Evolutionary conservation across 2,113 vertebrate genomes (phyloP).

Genomic region (Oriolus oriolus): DNA sequence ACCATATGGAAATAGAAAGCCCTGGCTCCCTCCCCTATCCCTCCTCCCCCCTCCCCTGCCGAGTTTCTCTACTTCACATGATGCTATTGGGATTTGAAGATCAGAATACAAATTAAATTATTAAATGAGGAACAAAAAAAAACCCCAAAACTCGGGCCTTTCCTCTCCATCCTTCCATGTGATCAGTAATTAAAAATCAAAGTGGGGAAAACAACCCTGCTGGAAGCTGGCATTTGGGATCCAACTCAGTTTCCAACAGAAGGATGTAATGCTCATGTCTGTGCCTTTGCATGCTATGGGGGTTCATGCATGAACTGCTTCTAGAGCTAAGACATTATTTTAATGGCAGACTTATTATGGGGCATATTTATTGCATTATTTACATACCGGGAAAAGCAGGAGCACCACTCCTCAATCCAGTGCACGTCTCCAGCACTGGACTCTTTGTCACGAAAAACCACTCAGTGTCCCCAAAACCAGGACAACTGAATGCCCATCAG

Average conservation of each 20-base stretch:
- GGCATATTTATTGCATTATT: not conserved
- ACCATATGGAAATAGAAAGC: constrained; percentile 64
- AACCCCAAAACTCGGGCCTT: not conserved
- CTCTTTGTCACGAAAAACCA: not conserved
- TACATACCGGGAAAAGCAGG: not conserved
- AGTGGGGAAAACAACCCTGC: not conserved
- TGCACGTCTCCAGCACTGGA: rapidly evolving
- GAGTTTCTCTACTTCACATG: constrained; percentile 52
- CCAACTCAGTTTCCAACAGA: not conserved
- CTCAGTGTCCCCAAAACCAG: not conserved
- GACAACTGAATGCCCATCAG: not conserved
- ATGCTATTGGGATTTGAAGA: constrained; percentile 61
- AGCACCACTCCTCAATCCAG: not conserved
- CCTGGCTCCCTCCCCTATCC: constrained; percentile 39
- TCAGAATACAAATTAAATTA: constrained; percentile 63
- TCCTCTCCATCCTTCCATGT: constrained; percentile 23
- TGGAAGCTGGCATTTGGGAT: constrained; percentile 27
- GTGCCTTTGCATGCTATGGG: not conserved
- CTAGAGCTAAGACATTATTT: not conserved
- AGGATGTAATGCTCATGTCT: not conserved
- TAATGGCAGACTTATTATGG: not conserved
- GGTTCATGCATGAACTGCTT: not conserved
- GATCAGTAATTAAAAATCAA: constrained; percentile 45
- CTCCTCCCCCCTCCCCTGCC: constrained; percentile 59
- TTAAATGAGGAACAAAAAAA: constrained; percentile 14